Conservation (phyloP, 2,113 vertebrate genomes). For the Saimiri boliviensis region DNA sequence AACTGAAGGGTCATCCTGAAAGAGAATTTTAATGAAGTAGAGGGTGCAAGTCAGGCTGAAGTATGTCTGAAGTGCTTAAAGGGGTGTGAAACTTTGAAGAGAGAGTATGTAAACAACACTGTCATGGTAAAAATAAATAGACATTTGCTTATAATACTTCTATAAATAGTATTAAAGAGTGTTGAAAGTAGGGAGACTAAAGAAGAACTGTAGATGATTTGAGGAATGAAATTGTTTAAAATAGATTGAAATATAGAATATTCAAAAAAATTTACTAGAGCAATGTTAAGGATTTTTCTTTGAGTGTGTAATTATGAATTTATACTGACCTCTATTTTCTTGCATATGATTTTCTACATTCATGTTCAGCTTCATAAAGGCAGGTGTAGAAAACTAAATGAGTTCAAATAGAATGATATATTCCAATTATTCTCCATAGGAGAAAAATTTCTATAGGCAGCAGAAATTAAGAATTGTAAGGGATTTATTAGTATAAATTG, state of each 20-base stretch:
- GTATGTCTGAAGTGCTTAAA: not conserved
- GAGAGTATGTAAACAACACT: not conserved
- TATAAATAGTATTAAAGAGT: not conserved
- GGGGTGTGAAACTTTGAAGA: not conserved
- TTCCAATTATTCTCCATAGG: not conserved
- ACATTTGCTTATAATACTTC: not conserved
- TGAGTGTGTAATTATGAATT: not conserved
- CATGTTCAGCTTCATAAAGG: not conserved
- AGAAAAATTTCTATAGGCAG: not conserved
- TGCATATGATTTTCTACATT: not conserved
- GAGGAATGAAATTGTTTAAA: not conserved
- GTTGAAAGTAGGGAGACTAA: not conserved
- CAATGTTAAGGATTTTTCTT: not conserved
- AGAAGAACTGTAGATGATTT: not conserved
- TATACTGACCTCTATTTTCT: not conserved
- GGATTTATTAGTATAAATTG: not conserved
- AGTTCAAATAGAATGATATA: not conserved
- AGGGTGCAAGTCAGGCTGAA: not conserved
- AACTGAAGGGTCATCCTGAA: not conserved
- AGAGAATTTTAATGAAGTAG: not conserved
- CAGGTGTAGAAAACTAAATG: not conserved
- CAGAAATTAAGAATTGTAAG: not conserved
- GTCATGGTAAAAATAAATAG: not conserved
- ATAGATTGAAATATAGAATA: not conserved
- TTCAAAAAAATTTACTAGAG: not conserved